phyloP scores from a whole-genome alignment of 1,140 invertebrate genomes.

The Steinernema khuongi region DNA sequence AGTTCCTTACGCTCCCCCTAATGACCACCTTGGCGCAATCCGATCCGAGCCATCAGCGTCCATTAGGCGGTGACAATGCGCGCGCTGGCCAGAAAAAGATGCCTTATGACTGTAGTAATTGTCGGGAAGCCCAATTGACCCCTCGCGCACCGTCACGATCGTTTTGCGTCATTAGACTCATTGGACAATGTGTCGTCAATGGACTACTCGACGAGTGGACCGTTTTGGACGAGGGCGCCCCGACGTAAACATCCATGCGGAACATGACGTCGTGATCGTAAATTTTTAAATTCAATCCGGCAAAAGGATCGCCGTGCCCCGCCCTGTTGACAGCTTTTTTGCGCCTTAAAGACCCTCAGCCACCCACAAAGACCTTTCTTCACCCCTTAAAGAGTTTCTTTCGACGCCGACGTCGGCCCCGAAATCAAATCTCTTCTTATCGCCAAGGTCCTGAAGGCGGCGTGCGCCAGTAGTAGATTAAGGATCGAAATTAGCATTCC shows the following conservation, averaged over 20 bases:
- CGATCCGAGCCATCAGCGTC: background rate
- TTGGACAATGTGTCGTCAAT: background rate
- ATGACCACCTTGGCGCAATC: background rate
- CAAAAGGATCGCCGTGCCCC: background rate
- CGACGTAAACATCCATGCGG: no score
- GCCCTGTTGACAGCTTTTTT: background rate
- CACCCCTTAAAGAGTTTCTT: background rate
- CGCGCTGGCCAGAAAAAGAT: background rate
- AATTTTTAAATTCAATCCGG: no score
- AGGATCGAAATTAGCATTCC: background rate
- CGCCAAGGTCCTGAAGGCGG: background rate
- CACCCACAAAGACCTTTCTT: background rate
- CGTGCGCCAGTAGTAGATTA: background rate
- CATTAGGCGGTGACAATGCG: constrained; percentile 8
- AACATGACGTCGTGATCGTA: background rate
- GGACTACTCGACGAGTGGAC: background rate
- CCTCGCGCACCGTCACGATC: background rate
- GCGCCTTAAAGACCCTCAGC: background rate
- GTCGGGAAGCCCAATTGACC: constrained; percentile 4
- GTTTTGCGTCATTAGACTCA: constrained; percentile 9
- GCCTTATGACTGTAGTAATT: background rate
- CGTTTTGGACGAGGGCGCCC: no score
- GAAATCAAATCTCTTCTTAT: constrained; percentile 8
- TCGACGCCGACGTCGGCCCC: background rate
- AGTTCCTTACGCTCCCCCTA: background rate